phyloP scores from a whole-genome alignment of 2,797 vertebrate genomes.

The Channallabes apus region DNA sequence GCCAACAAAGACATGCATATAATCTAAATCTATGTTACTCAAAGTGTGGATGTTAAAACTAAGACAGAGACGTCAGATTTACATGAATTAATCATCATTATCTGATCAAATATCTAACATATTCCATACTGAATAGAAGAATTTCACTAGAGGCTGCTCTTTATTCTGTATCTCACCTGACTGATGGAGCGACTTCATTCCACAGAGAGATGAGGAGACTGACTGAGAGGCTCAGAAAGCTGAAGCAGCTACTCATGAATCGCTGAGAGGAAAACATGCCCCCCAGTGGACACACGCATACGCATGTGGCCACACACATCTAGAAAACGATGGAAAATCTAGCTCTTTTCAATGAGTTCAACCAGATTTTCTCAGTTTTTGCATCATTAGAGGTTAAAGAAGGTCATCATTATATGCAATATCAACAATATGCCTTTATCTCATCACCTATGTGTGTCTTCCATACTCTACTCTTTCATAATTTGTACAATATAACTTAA shows the following conservation, averaged over 20 bases:
- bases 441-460: neutral
- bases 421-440: neutral
- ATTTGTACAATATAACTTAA: neutral
- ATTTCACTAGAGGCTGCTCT: neutral
- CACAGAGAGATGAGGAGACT: conserved; percentile 53
- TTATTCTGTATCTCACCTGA: conserved; percentile 61
- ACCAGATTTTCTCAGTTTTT: neutral
- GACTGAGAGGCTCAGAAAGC: conserved; percentile 64
- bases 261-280: conserved; percentile 60
- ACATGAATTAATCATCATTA: neutral
- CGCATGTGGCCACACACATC: neutral
- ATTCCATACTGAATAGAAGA: neutral
- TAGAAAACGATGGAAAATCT: neutral
- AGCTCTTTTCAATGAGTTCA: neutral
- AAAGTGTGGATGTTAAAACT: neutral
- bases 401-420: neutral
- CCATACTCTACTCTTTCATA: neutral
- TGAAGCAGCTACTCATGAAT: conserved; percentile 36
- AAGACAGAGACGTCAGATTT: neutral
- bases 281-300: conserved; percentile 54
- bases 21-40: neutral
- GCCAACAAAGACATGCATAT: neutral
- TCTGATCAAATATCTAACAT: neutral
- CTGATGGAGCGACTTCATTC: conserved; percentile 50
- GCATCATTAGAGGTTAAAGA: neutral